phyloP scores from a whole-genome alignment of 1,140 invertebrate genomes.

The Psilanteris sp. region DNA sequence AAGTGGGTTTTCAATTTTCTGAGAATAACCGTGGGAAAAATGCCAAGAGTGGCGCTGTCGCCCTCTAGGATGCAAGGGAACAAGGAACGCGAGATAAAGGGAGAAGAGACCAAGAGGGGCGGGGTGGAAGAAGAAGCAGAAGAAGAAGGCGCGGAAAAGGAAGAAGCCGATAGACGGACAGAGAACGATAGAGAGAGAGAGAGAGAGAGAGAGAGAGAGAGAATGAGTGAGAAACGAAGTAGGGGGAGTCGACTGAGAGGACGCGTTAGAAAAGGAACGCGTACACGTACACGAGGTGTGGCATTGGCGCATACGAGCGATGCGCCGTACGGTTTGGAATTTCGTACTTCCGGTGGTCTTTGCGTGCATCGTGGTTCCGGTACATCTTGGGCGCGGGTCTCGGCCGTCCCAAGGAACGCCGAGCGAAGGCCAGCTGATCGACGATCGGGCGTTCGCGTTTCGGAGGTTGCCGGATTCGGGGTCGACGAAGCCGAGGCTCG shows the following conservation, averaged over 20 bases:
- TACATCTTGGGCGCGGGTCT: constrained; percentile 28
- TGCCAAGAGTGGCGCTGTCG: constrained; percentile 30
- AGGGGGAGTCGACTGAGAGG: too few relatives aligned
- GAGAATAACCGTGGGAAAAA: constrained; percentile 60
- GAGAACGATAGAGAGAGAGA: background rate
- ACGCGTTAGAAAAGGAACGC: too few relatives aligned
- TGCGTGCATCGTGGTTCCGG: constrained; percentile 38
- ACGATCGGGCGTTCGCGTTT: background rate
- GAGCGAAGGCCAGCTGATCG: background rate
- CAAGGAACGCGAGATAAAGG: too few relatives aligned
- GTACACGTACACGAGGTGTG: constrained; percentile 38
- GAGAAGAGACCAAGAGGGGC: too few relatives aligned
- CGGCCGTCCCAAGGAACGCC: background rate
- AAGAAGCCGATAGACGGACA: too few relatives aligned
- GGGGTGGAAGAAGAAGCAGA: too few relatives aligned
- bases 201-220: background rate
- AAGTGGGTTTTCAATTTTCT: constrained; percentile 46
- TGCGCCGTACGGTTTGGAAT: constrained; percentile 48
- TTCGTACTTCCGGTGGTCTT: constrained; percentile 55
- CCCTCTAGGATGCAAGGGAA: constrained; percentile 15
- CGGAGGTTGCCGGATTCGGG: too few relatives aligned
- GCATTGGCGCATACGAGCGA: constrained; percentile 39
- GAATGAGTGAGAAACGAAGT: too few relatives aligned
- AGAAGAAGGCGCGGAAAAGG: too few relatives aligned
- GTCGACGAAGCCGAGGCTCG: too few relatives aligned